A percentile compares a stretch with the other conserved stretches of the same genome.
These are phyloP conservation scores for Poeciliopsis turrubarensis DNA, from an alignment of 2,113 vertebrate species.

Conservation along the genomic window DNA sequence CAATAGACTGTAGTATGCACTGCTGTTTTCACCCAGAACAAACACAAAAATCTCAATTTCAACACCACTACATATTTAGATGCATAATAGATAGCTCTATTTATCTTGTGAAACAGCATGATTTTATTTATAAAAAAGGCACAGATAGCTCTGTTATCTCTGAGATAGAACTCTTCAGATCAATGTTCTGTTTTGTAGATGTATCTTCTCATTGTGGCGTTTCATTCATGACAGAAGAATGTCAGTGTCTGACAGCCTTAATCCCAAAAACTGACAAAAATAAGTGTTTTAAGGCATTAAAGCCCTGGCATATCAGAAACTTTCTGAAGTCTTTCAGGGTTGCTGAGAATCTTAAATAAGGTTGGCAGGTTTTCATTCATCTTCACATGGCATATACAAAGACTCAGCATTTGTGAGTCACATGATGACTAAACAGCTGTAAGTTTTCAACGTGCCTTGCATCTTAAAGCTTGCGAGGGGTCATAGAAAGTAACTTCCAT, in stretches of 20 bases:
- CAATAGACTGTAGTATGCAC: neutral
- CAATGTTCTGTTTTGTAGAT: too few species aligned
- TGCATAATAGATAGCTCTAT: neutral
- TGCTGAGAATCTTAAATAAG: neutral
- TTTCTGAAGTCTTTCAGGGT: neutral
- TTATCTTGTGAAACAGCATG: neutral
- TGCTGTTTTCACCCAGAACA: neutral
- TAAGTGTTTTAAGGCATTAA: neutral
- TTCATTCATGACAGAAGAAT: too few species aligned
- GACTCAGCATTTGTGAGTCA: neutral
- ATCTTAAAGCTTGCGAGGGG: neutral
- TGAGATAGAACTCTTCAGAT: neutral
- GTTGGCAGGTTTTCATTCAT: neutral
- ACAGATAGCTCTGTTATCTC: neutral
- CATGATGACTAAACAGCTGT: neutral
- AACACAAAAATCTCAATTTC: neutral
- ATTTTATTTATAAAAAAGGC: too few species aligned
- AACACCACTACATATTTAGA: neutral
- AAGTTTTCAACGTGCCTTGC: neutral
- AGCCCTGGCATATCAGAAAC: neutral
- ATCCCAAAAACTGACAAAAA: neutral
- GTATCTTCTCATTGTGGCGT: too few species aligned
- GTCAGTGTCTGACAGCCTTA: neutral
- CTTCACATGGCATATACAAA: neutral
- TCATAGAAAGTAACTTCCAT: constrained; percentile 1